Conservation (phyloP, 2,113 vertebrate species). For the Varanus salvator region DNA sequence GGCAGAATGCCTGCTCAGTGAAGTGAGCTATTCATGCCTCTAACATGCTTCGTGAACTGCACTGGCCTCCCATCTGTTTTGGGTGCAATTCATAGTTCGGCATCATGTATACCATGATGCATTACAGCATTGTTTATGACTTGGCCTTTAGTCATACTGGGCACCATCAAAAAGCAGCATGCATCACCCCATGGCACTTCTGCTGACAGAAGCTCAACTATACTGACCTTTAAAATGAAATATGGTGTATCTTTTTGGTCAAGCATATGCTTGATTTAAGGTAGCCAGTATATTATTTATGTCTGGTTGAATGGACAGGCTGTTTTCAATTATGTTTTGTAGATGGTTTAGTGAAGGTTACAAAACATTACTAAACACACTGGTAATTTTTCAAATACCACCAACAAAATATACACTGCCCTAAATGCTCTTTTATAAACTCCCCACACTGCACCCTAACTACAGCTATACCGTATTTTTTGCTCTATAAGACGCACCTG, state of each 20-base stretch:
- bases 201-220: constrained; percentile 9
- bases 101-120: not conserved
- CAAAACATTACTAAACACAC: constrained; percentile 17
- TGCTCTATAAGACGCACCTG: no score
- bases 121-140: not conserved
- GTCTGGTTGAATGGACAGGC: not conserved
- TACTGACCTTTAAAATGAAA: not conserved
- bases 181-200: constrained; percentile 38
- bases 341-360: not conserved
- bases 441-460: constrained; percentile 29
- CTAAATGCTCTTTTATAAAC: constrained; percentile 26
- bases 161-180: constrained; percentile 5
- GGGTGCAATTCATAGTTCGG: not conserved
- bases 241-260: not conserved
- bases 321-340: constrained; percentile 16
- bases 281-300: not conserved
- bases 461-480: no score
- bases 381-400: not conserved
- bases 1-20: constrained; percentile 7
- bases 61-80: constrained; percentile 47
- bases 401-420: not conserved
- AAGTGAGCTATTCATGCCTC: constrained; percentile 7
- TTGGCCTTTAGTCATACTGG: not conserved
- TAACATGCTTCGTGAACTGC: constrained; percentile 27
- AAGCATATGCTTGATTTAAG: constrained; percentile 11